Conservation (phyloP, 2,797 vertebrate species). For the Galaxias olidus region DNA sequence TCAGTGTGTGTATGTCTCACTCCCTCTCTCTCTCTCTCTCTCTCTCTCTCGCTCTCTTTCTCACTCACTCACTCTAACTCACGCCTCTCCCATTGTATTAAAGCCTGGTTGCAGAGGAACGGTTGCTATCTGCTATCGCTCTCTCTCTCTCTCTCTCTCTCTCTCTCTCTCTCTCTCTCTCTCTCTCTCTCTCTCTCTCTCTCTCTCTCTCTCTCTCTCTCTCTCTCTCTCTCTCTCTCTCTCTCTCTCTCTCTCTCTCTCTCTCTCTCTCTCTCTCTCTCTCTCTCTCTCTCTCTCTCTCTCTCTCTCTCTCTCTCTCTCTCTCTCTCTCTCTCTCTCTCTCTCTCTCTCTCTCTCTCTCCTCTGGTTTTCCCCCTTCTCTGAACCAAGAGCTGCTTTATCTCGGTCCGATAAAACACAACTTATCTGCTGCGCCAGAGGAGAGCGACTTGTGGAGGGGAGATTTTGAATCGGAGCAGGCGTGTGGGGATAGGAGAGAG, state of each 20-base stretch:
- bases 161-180: slow-evolving; percentile 6
- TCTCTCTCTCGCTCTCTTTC: slow-evolving; percentile 15
- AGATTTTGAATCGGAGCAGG: slow-evolving; percentile 29
- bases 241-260: neutral
- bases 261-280: slow-evolving; percentile 2
- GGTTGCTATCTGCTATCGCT: neutral
- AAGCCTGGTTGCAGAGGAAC: neutral
- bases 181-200: slow-evolving; percentile 19
- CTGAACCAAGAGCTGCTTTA: slow-evolving; percentile 30
- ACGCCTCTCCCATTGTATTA: slow-evolving; percentile 7
- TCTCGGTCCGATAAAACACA: slow-evolving; percentile 32
- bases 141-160: neutral
- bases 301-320: slow-evolving; percentile 41
- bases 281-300: slow-evolving; percentile 38
- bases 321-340: slow-evolving; percentile 2
- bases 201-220: slow-evolving; percentile 52
- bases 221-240: slow-evolving; percentile 8
- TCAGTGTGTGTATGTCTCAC: slow-evolving; percentile 1
- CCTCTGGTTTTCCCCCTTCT: neutral
- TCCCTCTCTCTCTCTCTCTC: slow-evolving; percentile 16
- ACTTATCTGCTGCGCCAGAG: slow-evolving; percentile 36
- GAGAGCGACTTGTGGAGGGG: neutral
- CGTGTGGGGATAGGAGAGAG: slow-evolving; percentile 7
- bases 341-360: neutral
- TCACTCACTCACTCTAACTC: neutral